Evolutionary conservation across 2,888 invertebrate genomes (phyloP).

Genomic region (Eristalis arbustorum): DNA sequence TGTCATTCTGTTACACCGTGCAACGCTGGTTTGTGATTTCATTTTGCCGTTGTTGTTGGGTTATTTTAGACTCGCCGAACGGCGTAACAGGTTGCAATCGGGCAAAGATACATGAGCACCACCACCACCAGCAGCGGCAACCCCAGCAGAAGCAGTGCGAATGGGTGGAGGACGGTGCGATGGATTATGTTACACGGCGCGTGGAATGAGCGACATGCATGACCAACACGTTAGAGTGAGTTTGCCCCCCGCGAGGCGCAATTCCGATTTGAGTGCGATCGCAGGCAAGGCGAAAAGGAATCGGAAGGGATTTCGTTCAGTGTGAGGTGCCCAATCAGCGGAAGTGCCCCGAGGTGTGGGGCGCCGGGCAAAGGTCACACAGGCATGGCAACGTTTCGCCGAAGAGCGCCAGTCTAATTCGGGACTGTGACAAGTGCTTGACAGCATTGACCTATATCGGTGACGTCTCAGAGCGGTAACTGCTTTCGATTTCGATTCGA

Average conservation of each 20-base stretch:
- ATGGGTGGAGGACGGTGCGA: not conserved
- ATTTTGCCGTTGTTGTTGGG: conserved; percentile 28
- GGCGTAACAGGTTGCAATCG: conserved; percentile 58
- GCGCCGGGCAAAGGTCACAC: not conserved
- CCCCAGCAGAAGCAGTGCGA: not conserved
- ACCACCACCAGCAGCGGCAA: not conserved
- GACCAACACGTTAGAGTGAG: conserved; percentile 1
- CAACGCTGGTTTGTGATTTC: conserved; percentile 43
- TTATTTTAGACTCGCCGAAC: conserved; percentile 46
- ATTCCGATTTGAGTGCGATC: not conserved
- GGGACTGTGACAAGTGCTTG: not conserved
- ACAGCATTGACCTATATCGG: not conserved
- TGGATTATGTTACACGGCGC: conserved; percentile 23
- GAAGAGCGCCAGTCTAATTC: not conserved
- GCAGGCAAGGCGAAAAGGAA: not conserved
- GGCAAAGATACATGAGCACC: conserved; percentile 18
- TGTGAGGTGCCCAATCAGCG: not conserved
- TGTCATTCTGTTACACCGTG: conserved; percentile 51
- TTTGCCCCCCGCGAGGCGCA: not conserved
- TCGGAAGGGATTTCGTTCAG: not conserved
- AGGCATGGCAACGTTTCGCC: not conserved
- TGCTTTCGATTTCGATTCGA: not conserved
- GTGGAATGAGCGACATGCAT: not conserved
- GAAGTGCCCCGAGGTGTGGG: not conserved
- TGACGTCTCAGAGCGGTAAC: not conserved